These are phyloP conservation scores for Lamproptera curius DNA, from an alignment of 2,888 invertebrate species.

Conservation along the genomic window DNA sequence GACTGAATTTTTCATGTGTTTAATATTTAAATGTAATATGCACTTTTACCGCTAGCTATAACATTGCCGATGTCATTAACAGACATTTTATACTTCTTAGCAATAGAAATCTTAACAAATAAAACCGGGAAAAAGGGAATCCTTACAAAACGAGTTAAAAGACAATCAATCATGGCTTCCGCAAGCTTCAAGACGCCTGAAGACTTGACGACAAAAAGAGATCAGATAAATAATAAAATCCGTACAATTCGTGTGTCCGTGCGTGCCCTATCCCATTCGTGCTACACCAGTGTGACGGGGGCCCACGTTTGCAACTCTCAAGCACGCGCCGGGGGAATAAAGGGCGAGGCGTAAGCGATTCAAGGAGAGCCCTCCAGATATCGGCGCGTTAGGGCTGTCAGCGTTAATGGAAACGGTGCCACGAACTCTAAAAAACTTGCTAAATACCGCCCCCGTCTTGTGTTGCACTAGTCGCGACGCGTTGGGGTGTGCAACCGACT, in stretches of 20 bases:
- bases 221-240: background rate
- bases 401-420: constrained; percentile 43
- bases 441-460: background rate
- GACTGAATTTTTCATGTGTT: too few relatives aligned
- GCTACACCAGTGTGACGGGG: constrained; percentile 19
- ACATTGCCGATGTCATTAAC: too few relatives aligned
- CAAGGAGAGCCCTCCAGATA: constrained; percentile 70
- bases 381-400: constrained; percentile 63
- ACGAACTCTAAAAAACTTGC: background rate
- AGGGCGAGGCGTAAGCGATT: constrained; percentile 58
- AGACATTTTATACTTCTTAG: too few relatives aligned
- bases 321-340: constrained; percentile 33
- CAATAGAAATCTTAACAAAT: too few relatives aligned
- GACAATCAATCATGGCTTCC: background rate
- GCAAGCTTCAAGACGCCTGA: background rate
- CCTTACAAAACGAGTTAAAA: too few relatives aligned
- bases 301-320: constrained; percentile 35
- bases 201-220: background rate
- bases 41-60: too few relatives aligned
- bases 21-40: too few relatives aligned
- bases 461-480: too few relatives aligned
- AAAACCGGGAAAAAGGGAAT: too few relatives aligned
- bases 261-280: constrained; percentile 7
- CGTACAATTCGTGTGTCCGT: background rate
- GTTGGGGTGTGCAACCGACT: too few relatives aligned